phyloP scores from a whole-genome alignment of 2,797 vertebrate genomes.

The Arnoldichthys spilopterus region DNA sequence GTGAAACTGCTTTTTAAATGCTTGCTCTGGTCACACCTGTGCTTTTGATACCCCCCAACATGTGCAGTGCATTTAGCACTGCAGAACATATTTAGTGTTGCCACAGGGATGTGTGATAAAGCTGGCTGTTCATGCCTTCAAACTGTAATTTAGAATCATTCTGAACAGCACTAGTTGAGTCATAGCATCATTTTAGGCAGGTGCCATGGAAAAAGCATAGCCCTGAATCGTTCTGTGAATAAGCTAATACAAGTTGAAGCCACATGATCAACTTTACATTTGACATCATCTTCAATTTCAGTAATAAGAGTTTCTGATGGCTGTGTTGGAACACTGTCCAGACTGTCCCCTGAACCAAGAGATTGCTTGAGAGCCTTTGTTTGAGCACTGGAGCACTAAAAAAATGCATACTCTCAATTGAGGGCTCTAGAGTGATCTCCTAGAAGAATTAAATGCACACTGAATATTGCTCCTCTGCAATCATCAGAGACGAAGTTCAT shows the following conservation, averaged over 20 bases:
- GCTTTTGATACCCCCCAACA: conserved; percentile 51
- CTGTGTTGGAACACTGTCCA: not conserved
- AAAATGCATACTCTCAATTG: not conserved
- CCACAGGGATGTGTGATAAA: conserved; percentile 34
- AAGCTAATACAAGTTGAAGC: not conserved
- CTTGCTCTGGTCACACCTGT: conserved; percentile 54
- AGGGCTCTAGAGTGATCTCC: not conserved
- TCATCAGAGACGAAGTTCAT: not conserved
- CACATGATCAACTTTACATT: not conserved
- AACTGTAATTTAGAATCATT: not conserved
- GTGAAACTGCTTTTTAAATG: conserved; percentile 57
- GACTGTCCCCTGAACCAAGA: not conserved
- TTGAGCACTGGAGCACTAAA: not conserved
- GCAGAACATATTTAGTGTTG: conserved; percentile 32
- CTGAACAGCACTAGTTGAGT: not conserved
- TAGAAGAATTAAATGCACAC: not conserved
- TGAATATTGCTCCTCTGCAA: not conserved
- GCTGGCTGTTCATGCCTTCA: not conserved
- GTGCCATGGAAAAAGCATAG: not conserved
- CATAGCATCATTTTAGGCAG: not conserved
- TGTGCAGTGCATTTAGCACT: conserved; percentile 42
- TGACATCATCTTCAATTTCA: not conserved
- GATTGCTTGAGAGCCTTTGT: not conserved
- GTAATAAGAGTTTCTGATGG: not conserved
- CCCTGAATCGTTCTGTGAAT: no score